Evolutionary conservation across 2,797 vertebrate genomes (phyloP), one percentile per base, ranked within the genome.

Genomic region (Euphonia xanthogaster): DNA sequence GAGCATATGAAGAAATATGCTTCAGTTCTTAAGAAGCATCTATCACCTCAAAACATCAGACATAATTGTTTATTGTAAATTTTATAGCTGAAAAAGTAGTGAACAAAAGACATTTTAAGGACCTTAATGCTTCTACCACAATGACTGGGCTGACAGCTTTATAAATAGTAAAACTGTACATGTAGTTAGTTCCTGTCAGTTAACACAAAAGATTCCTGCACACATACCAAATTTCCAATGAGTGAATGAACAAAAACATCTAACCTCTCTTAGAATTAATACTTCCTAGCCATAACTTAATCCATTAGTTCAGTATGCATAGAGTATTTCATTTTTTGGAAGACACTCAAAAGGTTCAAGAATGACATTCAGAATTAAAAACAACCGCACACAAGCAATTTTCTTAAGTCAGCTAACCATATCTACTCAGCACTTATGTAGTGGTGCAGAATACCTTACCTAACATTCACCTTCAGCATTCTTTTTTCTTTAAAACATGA

Each of bases 161-260:
- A 79, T 57, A 93, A 94, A 89, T 27, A 82, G 57, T 57, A 85
- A 57, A 81, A 42, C 4, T 57, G 23, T 50, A 81, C 25, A 47
- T 4, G 18, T 22, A 93, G 92, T 87, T 85, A 91, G 30, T 25
- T 92, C 30, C 33, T 87, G 67, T 25, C 57, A 92, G 37, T 76
- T 85, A 93, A 84, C 70, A 91, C 60, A 84, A 71, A 91, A 63
- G 37, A 95, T 61, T 95, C 31, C 60, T 30, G n/a, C 67, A 82
- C 55, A 93, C 25, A 50, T 42, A 87, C 24, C 35, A 87, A 70
- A 86, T 39, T 92, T 79, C 74, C 60, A 55, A 74, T 67, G 48
- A 79, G 27, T 21, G 30, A 91, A 76, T 0, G 3, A 82, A 87
- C 51, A 63, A 82, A 81, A 95, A 30, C 87, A 79, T 57, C 45